These are phyloP conservation scores for Hepsetus odoe DNA, from an alignment of 2,113 vertebrate genomes.

Conservation along the genomic window DNA sequence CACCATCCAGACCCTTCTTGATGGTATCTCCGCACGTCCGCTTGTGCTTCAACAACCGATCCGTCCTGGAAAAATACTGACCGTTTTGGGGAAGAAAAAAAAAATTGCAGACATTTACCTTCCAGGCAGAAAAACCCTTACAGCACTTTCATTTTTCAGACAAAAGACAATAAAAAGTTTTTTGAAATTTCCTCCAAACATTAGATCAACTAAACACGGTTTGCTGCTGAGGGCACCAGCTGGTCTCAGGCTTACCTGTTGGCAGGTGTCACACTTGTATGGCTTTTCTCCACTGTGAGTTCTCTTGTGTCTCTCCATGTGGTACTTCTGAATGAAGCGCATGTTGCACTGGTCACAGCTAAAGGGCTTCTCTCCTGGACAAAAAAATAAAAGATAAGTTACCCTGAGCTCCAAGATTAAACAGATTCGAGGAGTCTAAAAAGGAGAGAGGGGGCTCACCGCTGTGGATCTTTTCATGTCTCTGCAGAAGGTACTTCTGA, in stretches of 20 bases:
- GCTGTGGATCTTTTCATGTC: slow-evolving; percentile 98
- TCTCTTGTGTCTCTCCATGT: slow-evolving; percentile 99
- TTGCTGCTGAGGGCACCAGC: no score
- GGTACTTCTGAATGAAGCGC: slow-evolving; percentile 99
- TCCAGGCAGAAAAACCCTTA: no score
- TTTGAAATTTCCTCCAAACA: no score
- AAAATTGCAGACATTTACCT: not conserved
- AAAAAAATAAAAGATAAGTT: not conserved
- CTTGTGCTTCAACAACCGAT: slow-evolving; percentile 98
- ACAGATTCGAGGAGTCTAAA: not conserved
- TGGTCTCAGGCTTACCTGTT: slow-evolving; percentile 83
- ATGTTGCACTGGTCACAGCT: slow-evolving; percentile 98
- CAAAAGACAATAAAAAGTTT: no score
- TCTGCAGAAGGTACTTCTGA: slow-evolving; percentile 97
- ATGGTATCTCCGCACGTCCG: slow-evolving; percentile 94
- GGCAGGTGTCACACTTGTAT: slow-evolving; percentile 98
- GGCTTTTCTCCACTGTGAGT: slow-evolving; percentile 99
- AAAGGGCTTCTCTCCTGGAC: slow-evolving; percentile 93
- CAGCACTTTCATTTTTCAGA: no score
- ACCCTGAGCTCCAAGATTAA: not conserved
- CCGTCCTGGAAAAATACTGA: slow-evolving; percentile 99
- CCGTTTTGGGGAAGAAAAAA: not conserved
- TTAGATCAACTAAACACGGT: no score
- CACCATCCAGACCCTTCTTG: slow-evolving; percentile 87
- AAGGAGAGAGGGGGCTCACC: slow-evolving; percentile 63